These are phyloP conservation scores for Apotomis betuletana DNA, from an alignment of 2,888 invertebrate species.

Conservation along the genomic window DNA sequence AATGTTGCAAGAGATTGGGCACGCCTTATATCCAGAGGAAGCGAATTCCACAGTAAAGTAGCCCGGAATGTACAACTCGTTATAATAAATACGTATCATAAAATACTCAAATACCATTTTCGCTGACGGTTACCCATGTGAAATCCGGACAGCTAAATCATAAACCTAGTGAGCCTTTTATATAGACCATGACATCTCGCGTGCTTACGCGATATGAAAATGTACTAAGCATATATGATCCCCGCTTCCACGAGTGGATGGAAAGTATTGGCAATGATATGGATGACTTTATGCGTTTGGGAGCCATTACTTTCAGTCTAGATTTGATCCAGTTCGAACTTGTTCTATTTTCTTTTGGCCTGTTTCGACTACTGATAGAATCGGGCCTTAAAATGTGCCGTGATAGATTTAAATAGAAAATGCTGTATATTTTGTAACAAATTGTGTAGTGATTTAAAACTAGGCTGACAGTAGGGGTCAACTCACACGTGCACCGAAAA, in stretches of 20 bases:
- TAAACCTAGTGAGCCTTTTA: constrained; percentile 26
- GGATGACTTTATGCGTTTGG: constrained; percentile 14
- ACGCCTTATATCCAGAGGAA: too few species aligned
- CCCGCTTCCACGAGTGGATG: constrained; percentile 21
- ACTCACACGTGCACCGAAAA: too few species aligned
- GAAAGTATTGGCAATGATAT: constrained; percentile 37
- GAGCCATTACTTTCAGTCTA: constrained; percentile 18
- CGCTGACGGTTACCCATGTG: background rate
- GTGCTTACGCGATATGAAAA: constrained; percentile 34
- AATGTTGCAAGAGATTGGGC: too few species aligned
- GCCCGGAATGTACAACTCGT: too few species aligned
- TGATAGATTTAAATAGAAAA: constrained; percentile 1
- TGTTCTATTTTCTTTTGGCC: background rate
- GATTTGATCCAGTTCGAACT: background rate
- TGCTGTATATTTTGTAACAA: too few species aligned
- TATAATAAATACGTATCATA: too few species aligned
- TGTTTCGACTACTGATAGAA: background rate
- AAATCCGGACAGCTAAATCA: constrained; percentile 19
- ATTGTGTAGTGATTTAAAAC: too few species aligned
- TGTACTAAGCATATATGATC: constrained; percentile 36
- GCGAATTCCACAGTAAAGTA: too few species aligned
- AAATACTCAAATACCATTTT: background rate
- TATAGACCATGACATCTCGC: constrained; percentile 34
- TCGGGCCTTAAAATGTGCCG: background rate
- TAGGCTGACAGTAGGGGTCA: too few species aligned